A percentile compares a stretch with the other conserved stretches of the same genome.
phyloP scores from a whole-genome alignment of 2,797 vertebrate genomes.

The Ambastaia sidthimunki region DNA sequence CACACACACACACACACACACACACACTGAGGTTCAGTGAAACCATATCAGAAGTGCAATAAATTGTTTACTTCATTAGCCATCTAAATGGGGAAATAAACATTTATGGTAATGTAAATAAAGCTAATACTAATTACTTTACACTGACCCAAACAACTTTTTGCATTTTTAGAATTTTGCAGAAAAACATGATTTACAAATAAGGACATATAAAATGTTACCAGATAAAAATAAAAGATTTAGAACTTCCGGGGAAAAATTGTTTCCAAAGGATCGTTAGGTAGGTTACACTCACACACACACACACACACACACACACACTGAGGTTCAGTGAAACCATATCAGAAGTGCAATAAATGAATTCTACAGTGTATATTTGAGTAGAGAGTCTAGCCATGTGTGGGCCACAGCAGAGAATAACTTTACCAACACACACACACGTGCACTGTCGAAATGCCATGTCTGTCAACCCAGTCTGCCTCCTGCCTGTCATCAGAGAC shows the following conservation, averaged over 20 bases:
- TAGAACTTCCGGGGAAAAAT: neutral
- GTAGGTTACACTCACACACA: neutral
- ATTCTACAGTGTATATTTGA: constrained; percentile 48
- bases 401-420: constrained; percentile 30
- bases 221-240: neutral
- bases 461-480: constrained; percentile 63
- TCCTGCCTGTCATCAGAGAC: constrained; percentile 58
- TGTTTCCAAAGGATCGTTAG: neutral
- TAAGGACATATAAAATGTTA: neutral
- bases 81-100: no score
- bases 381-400: constrained; percentile 45
- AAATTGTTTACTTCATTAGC: no score
- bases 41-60: no score
- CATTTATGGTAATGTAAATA: no score
- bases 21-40: no score
- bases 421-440: constrained; percentile 34
- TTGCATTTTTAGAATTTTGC: no score
- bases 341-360: constrained; percentile 42
- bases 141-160: no score
- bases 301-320: constrained; percentile 2
- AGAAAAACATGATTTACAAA: no score
- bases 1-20: neutral
- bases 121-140: no score
- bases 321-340: constrained; percentile 10
- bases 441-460: constrained; percentile 53